Evolutionary conservation across 2,797 vertebrate genomes (phyloP).

Genomic region (Clamator glandarius): DNA sequence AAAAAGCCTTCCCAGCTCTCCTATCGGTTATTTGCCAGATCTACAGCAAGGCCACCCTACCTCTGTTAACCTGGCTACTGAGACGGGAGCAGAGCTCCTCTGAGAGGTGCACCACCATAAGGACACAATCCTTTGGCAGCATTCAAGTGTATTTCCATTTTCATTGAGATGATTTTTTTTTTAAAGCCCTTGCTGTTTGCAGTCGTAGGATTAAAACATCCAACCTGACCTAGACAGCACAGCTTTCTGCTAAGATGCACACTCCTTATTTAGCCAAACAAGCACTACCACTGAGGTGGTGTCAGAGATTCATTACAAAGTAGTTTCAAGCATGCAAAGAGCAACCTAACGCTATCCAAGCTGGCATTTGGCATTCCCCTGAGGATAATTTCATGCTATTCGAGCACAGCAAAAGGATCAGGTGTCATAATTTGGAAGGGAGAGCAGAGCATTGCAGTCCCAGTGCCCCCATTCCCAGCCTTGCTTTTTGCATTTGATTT

Average conservation of each 20-base stretch:
- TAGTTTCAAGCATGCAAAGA: not conserved
- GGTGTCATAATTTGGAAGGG: not conserved
- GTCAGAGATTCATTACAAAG: not conserved
- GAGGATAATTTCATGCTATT: slow-evolving; percentile 21
- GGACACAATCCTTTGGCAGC: not conserved
- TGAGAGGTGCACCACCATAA: not conserved
- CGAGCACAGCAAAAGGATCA: fast-evolving
- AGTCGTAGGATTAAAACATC: not conserved
- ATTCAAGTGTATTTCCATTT: not conserved
- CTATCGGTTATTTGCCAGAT: not conserved
- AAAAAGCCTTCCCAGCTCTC: not conserved
- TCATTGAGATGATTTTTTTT: not conserved
- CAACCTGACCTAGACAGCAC: not conserved
- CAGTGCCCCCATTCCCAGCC: not conserved
- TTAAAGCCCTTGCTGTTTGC: not conserved
- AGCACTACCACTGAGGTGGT: not conserved
- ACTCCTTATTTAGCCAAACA: not conserved
- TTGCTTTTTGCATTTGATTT: not conserved
- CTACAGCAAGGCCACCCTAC: not conserved
- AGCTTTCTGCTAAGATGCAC: not conserved
- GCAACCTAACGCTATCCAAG: not conserved
- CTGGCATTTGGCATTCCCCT: not conserved
- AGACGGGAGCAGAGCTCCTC: not conserved
- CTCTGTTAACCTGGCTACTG: not conserved
- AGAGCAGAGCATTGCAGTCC: not conserved